These are phyloP conservation scores for Ceratitis capitata DNA, from an alignment of 1,140 invertebrate species.

Conservation along the genomic window DNA sequence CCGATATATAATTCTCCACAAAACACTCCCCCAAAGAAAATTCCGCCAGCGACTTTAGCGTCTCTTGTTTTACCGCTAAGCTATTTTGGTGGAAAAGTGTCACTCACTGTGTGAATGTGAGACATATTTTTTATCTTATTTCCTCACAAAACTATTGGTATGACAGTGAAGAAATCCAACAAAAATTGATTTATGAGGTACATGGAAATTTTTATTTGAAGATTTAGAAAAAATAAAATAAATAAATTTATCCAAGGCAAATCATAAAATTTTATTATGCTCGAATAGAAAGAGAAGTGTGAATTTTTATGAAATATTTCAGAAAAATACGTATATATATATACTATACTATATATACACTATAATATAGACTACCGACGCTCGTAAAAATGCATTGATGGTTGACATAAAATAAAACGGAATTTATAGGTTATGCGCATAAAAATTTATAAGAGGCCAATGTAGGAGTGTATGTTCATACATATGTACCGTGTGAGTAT, in stretches of 20 bases:
- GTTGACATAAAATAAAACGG: slow-evolving; percentile 20
- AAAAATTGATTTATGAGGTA: background rate
- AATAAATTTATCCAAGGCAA: too few species aligned
- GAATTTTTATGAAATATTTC: background rate
- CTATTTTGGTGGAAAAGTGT: too few species aligned
- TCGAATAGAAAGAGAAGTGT: background rate
- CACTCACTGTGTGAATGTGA: too few species aligned
- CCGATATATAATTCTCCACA: too few species aligned
- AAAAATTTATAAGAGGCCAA: background rate
- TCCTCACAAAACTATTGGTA: too few species aligned
- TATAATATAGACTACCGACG: background rate
- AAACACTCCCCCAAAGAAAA: too few species aligned
- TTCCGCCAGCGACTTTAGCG: too few species aligned
- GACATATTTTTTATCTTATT: too few species aligned
- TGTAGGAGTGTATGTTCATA: background rate
- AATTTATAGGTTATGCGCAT: slow-evolving; percentile 9
- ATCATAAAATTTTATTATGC: slow-evolving; percentile 11
- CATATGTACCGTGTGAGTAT: background rate
- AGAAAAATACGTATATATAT: background rate
- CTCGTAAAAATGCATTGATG: slow-evolving; percentile 17
- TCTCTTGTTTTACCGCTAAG: too few species aligned
- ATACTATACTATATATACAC: background rate
- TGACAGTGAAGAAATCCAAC: background rate
- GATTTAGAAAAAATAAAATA: background rate
- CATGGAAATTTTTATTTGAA: background rate